Evolutionary conservation across 2,797 vertebrate species (phyloP), one percentile per base, ranked within the genome.

Genomic region (Poliocrania exsul): DNA sequence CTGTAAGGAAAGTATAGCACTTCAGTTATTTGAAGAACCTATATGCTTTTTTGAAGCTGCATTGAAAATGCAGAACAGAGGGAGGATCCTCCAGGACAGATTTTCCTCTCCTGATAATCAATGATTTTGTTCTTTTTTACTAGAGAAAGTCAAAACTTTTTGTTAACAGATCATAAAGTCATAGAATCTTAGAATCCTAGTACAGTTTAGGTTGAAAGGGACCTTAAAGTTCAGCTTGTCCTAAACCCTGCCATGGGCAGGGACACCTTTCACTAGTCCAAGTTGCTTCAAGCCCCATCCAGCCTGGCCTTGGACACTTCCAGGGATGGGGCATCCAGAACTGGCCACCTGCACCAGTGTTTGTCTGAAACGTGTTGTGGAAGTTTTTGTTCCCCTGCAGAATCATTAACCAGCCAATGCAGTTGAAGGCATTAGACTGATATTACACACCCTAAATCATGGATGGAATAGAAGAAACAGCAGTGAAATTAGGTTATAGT

Each of bases 1-100:
- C 94, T 94, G 92, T 75, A 96, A 96, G 93, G 86, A 94, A 97
- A 95, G 91, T 83, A 95, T 53, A 94, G 69, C 50, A 90, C 70
- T 96, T 94, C 56, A 81, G 92, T 93, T 95, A 92, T 95, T 88
- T 91, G 82, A 92, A 94, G 81, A 97, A 94, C 70, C 90, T 94
- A 73, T 19, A 92, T 1, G 13, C 1, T 79, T 70, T 49, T 75
- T 57, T 77, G 81, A 94, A 91, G 75, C 79, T 95, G 71, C 79
- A 86, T 9, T 91, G 66, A 66, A 92, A 88, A 81, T 77, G 70
- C 73, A 81, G 70, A 90, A 77, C 60, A 85, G 73, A 92, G 70
- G 58, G 77, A 80, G 90, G 67, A 50, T 61, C 75, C 54, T 91
- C 56, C 62, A 64, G 72, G 82, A 84, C 44, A 84, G 56, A 42